Evolutionary conservation across 2,797 vertebrate genomes (phyloP).

Genomic region (Gymnoscopelus microlampas): DNA sequence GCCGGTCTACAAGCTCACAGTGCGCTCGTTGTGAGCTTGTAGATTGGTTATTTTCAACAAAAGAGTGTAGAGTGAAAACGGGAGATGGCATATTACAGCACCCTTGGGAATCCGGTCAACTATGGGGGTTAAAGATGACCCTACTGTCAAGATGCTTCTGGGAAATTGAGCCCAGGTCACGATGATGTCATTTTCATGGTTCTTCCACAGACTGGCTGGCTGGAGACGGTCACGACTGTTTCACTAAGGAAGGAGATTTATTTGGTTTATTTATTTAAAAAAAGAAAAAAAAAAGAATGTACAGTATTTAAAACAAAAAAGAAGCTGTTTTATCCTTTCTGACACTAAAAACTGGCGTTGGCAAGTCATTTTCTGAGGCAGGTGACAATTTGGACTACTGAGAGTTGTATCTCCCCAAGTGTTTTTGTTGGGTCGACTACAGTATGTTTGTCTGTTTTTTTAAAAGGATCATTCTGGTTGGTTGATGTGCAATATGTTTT

Average conservation of each 20-base stretch:
- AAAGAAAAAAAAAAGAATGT: slow-evolving; percentile 88
- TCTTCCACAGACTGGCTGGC: slow-evolving; percentile 90
- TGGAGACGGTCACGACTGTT: slow-evolving; percentile 93
- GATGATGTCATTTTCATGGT: slow-evolving; percentile 78
- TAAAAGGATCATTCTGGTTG: slow-evolving; percentile 93
- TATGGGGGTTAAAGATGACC: neutral
- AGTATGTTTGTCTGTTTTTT: slow-evolving; percentile 86
- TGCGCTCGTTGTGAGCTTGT: too few relatives aligned
- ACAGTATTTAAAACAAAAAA: slow-evolving; percentile 99
- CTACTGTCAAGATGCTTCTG: slow-evolving; percentile 69
- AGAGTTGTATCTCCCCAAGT: slow-evolving; percentile 95
- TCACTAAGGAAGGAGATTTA: slow-evolving; percentile 90
- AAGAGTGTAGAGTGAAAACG: too few relatives aligned
- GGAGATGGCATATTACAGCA: too few relatives aligned
- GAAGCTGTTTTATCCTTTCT: slow-evolving; percentile 90
- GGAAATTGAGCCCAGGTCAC: slow-evolving; percentile 56
- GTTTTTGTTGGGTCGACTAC: slow-evolving; percentile 93
- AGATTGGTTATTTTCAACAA: too few relatives aligned
- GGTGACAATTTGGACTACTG: slow-evolving; percentile 94
- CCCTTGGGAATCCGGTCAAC: neutral
- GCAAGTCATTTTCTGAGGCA: slow-evolving; percentile 86
- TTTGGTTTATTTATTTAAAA: slow-evolving; percentile 99
- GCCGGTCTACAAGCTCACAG: too few relatives aligned
- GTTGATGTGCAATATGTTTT: slow-evolving; percentile 99
- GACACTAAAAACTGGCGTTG: slow-evolving; percentile 93